A percentile compares a stretch with the other conserved stretches of the same genome.
Evolutionary conservation across 2,797 vertebrate species (phyloP).

Genomic region (Rhabdophis nuchalis): DNA sequence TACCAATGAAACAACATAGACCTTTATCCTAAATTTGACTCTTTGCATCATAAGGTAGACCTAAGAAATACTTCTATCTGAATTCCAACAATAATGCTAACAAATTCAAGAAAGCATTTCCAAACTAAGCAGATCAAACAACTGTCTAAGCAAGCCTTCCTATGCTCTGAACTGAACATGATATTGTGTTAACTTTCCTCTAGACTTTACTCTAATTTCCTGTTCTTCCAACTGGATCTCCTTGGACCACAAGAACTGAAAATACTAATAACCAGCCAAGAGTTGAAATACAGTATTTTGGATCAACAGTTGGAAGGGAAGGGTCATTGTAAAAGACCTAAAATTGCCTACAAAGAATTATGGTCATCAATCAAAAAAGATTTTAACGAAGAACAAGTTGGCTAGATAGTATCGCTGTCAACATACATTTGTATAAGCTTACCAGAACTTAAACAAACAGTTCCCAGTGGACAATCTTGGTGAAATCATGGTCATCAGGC

Average conservation of each 20-base stretch:
- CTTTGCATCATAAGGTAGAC: not conserved
- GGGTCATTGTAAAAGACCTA: not conserved
- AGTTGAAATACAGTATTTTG: not conserved
- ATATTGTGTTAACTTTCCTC: not conserved
- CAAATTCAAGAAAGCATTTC: not conserved
- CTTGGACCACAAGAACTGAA: not conserved
- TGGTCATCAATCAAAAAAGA: not conserved
- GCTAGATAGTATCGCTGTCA: not conserved
- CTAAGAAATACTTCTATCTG: not conserved
- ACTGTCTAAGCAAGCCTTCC: not conserved
- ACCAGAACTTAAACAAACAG: not conserved
- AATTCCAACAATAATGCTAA: not conserved
- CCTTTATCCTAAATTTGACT: not conserved
- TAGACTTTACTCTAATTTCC: not conserved
- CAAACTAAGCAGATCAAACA: not conserved
- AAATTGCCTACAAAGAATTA: not conserved
- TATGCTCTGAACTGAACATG: not conserved
- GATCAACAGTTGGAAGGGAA: not conserved
- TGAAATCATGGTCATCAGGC: not conserved
- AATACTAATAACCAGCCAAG: not conserved
- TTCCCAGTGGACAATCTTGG: not conserved
- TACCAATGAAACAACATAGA: not conserved
- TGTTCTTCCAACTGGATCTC: not conserved
- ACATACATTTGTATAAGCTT: not conserved
- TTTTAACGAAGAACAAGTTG: not conserved